phyloP scores from a whole-genome alignment of 2,888 invertebrate genomes.

The Lycophotia porphyrea region DNA sequence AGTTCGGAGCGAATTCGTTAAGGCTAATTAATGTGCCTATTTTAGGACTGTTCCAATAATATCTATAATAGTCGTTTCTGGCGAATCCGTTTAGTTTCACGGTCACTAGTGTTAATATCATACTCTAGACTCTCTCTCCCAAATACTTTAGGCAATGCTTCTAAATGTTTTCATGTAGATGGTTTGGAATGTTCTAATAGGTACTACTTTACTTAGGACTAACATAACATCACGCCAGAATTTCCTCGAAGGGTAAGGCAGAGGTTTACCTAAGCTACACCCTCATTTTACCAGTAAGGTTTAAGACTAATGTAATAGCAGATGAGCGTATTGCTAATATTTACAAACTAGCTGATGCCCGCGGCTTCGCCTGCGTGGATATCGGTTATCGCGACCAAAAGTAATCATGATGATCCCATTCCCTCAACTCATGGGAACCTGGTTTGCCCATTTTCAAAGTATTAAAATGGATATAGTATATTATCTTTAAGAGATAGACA shows the following conservation, averaged over 20 bases:
- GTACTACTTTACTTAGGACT: not conserved
- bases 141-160: not conserved
- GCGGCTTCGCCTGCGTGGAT: too few relatives aligned
- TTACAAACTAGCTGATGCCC: not conserved
- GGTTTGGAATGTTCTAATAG: not conserved
- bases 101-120: not conserved
- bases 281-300: not conserved
- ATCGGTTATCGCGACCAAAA: too few relatives aligned
- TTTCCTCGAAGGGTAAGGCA: not conserved
- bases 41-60: not conserved
- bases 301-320: not conserved
- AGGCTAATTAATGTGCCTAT: not conserved
- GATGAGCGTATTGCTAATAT: not conserved
- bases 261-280: not conserved
- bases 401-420: too few relatives aligned
- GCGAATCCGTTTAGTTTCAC: not conserved
- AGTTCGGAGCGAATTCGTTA: not conserved
- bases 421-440: too few relatives aligned
- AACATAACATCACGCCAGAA: not conserved
- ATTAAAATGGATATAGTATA: too few relatives aligned
- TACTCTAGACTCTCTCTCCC: too few relatives aligned
- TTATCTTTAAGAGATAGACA: too few relatives aligned
- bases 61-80: not conserved
- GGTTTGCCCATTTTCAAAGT: too few relatives aligned
- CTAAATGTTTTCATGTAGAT: not conserved